Percentiles rank a stretch among this genome's conserved stretches.
Conservation (phyloP, 2,888 invertebrate species). For the Trypoxylon attenuatum region DNA sequence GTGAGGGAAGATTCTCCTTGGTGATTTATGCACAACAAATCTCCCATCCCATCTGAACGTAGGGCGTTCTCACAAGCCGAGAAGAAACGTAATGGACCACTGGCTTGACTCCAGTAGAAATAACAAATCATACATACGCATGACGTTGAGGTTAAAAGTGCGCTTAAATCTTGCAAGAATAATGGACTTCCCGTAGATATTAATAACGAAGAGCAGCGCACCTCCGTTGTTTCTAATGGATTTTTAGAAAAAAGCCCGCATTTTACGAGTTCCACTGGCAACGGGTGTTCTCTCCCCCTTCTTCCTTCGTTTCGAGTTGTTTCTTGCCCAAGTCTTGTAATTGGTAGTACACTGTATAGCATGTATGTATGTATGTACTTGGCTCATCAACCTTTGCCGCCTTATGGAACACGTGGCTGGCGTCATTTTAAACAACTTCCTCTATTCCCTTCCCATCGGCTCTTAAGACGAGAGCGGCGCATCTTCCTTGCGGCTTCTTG, state of each 20-base stretch:
- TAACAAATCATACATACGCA: conserved; percentile 56
- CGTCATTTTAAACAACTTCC: conserved; percentile 58
- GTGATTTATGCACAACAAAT: conserved; percentile 51
- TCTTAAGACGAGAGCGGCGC: conserved; percentile 23
- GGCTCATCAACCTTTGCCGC: conserved; percentile 9
- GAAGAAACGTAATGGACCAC: conserved; percentile 43
- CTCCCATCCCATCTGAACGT: conserved; percentile 13
- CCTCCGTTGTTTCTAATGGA: conserved; percentile 49
- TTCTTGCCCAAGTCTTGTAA: conserved; percentile 20
- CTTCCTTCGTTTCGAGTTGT: neutral
- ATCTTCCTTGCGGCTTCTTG: conserved; percentile 51
- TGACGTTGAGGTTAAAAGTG: conserved; percentile 46
- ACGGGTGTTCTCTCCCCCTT: conserved; percentile 7
- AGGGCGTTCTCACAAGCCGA: conserved; percentile 20
- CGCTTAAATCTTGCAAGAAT: conserved; percentile 51
- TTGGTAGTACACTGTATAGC: conserved; percentile 30
- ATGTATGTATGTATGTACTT: no score
- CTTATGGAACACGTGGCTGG: conserved; percentile 49
- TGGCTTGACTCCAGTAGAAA: conserved; percentile 32
- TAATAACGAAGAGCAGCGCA: conserved; percentile 35
- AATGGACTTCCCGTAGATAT: conserved; percentile 51
- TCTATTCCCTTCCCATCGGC: conserved; percentile 27
- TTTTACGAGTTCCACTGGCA: conserved; percentile 24
- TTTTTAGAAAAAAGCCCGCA: conserved; percentile 30
- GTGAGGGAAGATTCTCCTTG: conserved; percentile 13